Evolutionary conservation across 2,113 vertebrate genomes (phyloP), one percentile per base, ranked within the genome.

Genomic region (Lophura nycthemera): DNA sequence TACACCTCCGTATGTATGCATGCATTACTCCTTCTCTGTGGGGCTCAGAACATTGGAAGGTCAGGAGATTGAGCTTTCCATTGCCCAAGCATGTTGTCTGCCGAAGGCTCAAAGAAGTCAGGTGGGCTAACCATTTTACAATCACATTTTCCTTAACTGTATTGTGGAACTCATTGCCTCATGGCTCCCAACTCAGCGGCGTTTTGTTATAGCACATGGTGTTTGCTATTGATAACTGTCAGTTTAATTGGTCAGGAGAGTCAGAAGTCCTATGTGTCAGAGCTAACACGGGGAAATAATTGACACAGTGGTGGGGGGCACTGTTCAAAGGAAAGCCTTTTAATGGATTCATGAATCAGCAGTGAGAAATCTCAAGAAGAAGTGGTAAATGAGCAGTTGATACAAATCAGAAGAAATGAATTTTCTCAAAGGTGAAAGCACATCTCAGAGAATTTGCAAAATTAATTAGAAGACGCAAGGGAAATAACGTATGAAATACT

Each of bases 351-450:
- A 8, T 69, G 71, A 47, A 56, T 81, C 27, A 50, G 19, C 47
- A 91, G 71, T 3, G 14, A 75, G 48, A 75, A 56, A 32, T 54
- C 56, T 77, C n/a, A 57, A 83, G 74, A 60, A 95, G 38, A 13
- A 74, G 8, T 11, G 76, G 74, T 1, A 47, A 91, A 88, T 76
- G 80, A 85, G 8, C 36, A 52, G n/a, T 10, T 47, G 43, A 47
- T 65, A 64, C 27, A 78, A 77, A 84, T 40, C 9, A 5, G 12
- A 70, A 29, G 34, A 86, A 95, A 91, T 32, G 12, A 16, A 17
- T 96, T 86, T 90, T 95, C 92, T 86, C 47, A n/a, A 79, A 88
- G 66, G 82, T n/a, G 57, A 66, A 83, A 82, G 13, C 20, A n/a
- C 15, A 29, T 27, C 27, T 63, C 54, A 16, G 24, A 76, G 72